phyloP scores from a whole-genome alignment of 2,888 invertebrate genomes.

The Phaonia tiefii region DNA sequence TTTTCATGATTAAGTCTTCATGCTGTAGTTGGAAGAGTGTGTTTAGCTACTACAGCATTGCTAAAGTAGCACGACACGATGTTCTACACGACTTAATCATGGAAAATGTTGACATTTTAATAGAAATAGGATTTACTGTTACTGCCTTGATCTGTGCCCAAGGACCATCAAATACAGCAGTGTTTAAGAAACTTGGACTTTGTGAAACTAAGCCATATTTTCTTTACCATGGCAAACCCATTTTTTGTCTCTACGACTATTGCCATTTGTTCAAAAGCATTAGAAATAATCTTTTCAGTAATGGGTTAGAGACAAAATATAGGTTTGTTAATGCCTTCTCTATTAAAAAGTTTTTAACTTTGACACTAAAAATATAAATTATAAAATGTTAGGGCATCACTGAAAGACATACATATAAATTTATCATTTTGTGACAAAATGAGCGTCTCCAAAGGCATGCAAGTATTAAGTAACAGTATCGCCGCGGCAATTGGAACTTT shows the following conservation, averaged over 20 bases:
- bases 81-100: neutral
- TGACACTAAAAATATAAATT: neutral
- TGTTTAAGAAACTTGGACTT: neutral
- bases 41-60: neutral
- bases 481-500: slow-evolving; percentile 7
- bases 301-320: neutral
- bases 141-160: neutral
- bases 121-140: neutral
- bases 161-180: neutral
- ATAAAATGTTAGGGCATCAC: slow-evolving; percentile 13
- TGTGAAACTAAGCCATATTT: neutral
- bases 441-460: slow-evolving; percentile 17
- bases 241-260: neutral
- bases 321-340: neutral
- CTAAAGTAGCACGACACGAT: neutral
- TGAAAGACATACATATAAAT: neutral
- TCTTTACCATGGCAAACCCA: neutral
- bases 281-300: neutral
- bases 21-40: neutral
- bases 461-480: slow-evolving; percentile 19
- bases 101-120: neutral
- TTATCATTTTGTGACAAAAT: slow-evolving; percentile 8
- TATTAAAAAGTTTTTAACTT: neutral
- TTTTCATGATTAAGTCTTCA: neutral
- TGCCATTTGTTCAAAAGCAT: neutral